Evolutionary conservation across 2,113 vertebrate genomes (phyloP).

Genomic region (Grantiella picta): DNA sequence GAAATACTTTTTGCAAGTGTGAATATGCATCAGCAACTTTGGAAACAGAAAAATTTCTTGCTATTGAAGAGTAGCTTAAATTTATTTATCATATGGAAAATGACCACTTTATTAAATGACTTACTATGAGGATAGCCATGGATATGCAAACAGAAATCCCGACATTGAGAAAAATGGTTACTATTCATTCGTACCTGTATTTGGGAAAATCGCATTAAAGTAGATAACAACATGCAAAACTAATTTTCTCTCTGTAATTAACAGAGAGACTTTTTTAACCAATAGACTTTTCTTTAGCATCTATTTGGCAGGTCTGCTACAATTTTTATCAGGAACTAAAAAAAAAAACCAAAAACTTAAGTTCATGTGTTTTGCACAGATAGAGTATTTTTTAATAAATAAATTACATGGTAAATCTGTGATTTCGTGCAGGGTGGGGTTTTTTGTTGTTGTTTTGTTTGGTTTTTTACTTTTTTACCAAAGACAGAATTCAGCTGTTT

Average conservation of each 20-base stretch:
- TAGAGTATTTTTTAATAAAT: background rate
- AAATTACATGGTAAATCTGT: background rate
- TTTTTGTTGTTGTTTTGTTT: background rate
- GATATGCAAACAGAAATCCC: background rate
- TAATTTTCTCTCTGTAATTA: background rate
- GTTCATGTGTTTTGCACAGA: accelerated
- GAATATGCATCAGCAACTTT: background rate
- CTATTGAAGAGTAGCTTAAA: background rate
- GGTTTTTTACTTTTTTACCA: background rate
- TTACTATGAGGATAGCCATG: background rate
- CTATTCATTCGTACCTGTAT: background rate
- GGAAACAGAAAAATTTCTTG: background rate
- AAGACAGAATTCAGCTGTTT: background rate
- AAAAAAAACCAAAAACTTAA: accelerated
- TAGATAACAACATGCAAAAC: background rate
- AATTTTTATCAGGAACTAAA: background rate
- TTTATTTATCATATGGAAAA: background rate
- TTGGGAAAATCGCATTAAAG: background rate
- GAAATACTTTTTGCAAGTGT: background rate
- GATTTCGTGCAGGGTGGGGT: accelerated
- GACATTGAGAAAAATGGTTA: background rate
- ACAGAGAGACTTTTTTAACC: background rate
- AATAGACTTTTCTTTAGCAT: background rate
- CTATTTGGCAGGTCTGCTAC: background rate
- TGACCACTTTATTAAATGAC: background rate